Percentiles rank a stretch among this genome's conserved stretches.
These are phyloP conservation scores for Bedellia somnulentella DNA, from an alignment of 2,888 invertebrate genomes.

Conservation along the genomic window DNA sequence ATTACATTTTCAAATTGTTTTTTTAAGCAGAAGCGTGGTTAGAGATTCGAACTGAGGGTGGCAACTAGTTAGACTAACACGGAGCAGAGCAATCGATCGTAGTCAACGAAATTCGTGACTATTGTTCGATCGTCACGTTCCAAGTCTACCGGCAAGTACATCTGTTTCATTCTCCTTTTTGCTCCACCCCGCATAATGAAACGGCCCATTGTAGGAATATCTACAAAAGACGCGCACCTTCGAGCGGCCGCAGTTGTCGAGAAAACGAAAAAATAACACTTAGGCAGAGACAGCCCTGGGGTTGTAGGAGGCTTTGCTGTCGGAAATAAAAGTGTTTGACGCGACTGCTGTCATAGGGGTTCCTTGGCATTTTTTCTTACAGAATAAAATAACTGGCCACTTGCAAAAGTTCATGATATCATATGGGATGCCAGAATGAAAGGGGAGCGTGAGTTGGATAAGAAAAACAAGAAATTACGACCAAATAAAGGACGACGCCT, in stretches of 20 bases:
- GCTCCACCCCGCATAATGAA: slow-evolving; percentile 48
- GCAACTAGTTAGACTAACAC: too few relatives aligned
- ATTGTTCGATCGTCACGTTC: slow-evolving; percentile 43
- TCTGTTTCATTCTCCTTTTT: slow-evolving; percentile 57
- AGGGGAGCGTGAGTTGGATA: too few relatives aligned
- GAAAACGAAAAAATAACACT: slow-evolving; percentile 50
- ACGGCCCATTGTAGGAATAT: slow-evolving; percentile 49
- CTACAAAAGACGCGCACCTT: slow-evolving; percentile 53
- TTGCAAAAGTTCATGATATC: too few relatives aligned
- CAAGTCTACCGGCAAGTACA: slow-evolving; percentile 46
- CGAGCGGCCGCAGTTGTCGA: slow-evolving; percentile 21
- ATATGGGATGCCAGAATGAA: too few relatives aligned
- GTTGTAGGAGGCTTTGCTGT: slow-evolving; percentile 43
- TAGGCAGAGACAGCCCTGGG: slow-evolving; percentile 21
- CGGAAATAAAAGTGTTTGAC: slow-evolving; percentile 49
- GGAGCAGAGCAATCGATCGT: slow-evolving; percentile 39
- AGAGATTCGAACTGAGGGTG: not conserved
- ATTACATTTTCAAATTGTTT: too few relatives aligned
- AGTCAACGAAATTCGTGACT: slow-evolving; percentile 35
- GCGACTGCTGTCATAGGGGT: slow-evolving; percentile 54
- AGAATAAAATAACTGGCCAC: too few relatives aligned
- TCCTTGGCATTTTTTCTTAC: too few relatives aligned
- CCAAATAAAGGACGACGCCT: not conserved
- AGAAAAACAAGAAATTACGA: too few relatives aligned
- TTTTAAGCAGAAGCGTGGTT: not conserved